phyloP scores from a whole-genome alignment of 2,888 invertebrate species.

The Choristoneura rosaceana region DNA sequence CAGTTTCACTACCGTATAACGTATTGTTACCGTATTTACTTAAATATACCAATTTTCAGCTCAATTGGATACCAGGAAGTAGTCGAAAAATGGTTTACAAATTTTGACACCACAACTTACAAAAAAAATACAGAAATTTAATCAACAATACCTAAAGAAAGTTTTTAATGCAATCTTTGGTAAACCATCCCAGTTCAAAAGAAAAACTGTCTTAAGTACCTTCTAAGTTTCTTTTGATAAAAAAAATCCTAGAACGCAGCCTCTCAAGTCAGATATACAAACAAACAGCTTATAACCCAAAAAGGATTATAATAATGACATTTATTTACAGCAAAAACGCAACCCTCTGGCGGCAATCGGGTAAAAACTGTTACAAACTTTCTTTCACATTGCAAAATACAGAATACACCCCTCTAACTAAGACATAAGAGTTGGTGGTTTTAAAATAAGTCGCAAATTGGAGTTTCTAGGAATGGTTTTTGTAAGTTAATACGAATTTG shows the following conservation, averaged over 20 bases:
- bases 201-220: not conserved
- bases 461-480: not conserved
- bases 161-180: not conserved
- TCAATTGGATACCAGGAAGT: too few relatives aligned
- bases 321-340: constrained; percentile 61
- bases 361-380: constrained; percentile 39
- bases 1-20: too few relatives aligned
- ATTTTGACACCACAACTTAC: too few relatives aligned
- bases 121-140: constrained; percentile 9
- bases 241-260: constrained; percentile 44
- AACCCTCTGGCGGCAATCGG: not conserved
- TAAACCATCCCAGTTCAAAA: not conserved
- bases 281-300: constrained; percentile 62
- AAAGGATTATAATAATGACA: constrained; percentile 75
- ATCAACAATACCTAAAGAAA: not conserved
- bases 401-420: not conserved
- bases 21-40: too few relatives aligned
- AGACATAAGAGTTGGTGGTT: not conserved
- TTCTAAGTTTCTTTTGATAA: constrained; percentile 9
- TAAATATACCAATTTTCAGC: too few relatives aligned
- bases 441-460: not conserved
- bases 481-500: constrained; percentile 44
- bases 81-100: too few relatives aligned
- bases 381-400: constrained; percentile 15
- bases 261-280: constrained; percentile 51